Conservation (phyloP, 2,888 invertebrate genomes). For the Pinctada fucata region DNA sequence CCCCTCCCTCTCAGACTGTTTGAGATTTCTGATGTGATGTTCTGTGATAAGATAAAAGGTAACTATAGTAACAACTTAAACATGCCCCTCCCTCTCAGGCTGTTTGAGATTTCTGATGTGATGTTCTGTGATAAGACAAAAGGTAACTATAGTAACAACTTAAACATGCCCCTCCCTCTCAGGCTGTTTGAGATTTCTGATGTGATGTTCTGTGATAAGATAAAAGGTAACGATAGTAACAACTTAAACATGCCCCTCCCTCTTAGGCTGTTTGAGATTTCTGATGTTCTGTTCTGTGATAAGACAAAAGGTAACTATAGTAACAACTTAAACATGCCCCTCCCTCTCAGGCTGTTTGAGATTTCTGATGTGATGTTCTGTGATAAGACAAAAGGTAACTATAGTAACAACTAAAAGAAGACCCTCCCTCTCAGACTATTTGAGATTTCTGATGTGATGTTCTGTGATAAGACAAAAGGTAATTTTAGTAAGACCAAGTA, state of each 20-base stretch:
- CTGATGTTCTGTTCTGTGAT: conserved; percentile 93
- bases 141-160: conserved; percentile 90
- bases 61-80: conserved; percentile 94
- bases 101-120: conserved; percentile 98
- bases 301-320: too few species aligned
- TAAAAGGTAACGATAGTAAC: too few species aligned
- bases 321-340: conserved; percentile 96
- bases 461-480: conserved; percentile 81
- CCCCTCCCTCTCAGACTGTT: conserved; percentile 96
- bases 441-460: conserved; percentile 95
- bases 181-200: conserved; percentile 98
- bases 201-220: conserved; percentile 87
- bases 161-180: conserved; percentile 96
- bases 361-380: conserved; percentile 94
- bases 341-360: conserved; percentile 97
- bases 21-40: conserved; percentile 95
- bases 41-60: conserved; percentile 83
- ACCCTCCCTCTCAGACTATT: conserved; percentile 95
- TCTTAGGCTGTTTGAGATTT: conserved; percentile 95
- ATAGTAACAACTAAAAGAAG: too few species aligned
- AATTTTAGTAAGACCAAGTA: too few species aligned
- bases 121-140: conserved; percentile 84
- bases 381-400: too few species aligned
- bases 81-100: conserved; percentile 94
- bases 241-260: conserved; percentile 98